Conservation (phyloP, 2,113 vertebrate species). For the Callipepla squamata region DNA sequence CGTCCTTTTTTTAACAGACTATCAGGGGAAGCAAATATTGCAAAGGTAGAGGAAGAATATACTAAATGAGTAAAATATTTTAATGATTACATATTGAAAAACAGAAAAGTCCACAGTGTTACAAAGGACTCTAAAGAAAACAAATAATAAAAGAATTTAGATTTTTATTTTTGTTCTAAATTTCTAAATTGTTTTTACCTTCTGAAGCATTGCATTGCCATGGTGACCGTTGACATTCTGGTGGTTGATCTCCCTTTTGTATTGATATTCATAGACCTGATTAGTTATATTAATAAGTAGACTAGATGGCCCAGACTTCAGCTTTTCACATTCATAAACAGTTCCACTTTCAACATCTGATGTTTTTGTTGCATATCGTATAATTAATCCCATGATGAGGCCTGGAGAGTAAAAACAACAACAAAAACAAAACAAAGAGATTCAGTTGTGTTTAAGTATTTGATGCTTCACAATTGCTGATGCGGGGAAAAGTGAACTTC, state of each 20-base stretch:
- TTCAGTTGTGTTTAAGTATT: not conserved
- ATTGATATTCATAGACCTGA: constrained; percentile 79
- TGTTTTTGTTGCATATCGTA: constrained; percentile 76
- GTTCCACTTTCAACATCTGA: constrained; percentile 61
- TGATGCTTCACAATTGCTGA: not conserved
- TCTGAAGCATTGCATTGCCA: constrained; percentile 74
- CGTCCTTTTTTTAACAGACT: not conserved
- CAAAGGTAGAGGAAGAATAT: not conserved
- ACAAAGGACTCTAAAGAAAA: not conserved
- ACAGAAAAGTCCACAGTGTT: not conserved
- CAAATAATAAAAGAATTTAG: not conserved
- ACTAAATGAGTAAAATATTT: not conserved
- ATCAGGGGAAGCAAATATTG: not conserved
- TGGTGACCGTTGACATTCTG: constrained; percentile 75
- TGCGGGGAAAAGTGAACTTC: not conserved
- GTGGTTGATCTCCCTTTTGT: constrained; percentile 76
- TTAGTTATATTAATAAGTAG: constrained; percentile 79
- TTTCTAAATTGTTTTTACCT: constrained; percentile 81
- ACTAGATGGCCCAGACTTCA: constrained; percentile 70
- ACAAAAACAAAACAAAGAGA: not conserved
- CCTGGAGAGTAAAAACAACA: constrained; percentile 68
- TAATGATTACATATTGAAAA: not conserved
- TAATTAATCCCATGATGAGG: constrained; percentile 82
- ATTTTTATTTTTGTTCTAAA: too few relatives aligned
- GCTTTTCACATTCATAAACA: constrained; percentile 75